phyloP scores from a whole-genome alignment of 2,113 vertebrate genomes.

The Phalacrocorax pelagicus region DNA sequence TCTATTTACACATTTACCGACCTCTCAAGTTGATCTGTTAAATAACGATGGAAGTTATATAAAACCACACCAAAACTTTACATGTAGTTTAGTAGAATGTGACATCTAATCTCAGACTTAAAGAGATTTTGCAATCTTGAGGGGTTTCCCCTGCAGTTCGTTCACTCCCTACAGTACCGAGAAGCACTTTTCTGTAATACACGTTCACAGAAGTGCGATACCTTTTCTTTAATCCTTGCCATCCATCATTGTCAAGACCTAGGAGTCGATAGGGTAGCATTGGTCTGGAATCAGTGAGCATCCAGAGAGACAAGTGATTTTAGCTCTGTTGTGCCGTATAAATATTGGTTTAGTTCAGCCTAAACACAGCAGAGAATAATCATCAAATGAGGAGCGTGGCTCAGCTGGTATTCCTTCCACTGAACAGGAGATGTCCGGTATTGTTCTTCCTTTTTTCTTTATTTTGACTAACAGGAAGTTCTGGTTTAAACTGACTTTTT shows the following conservation, averaged over 20 bases:
- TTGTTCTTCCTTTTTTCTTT: neutral
- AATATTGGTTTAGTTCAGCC: slow-evolving; percentile 22
- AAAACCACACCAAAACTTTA: neutral
- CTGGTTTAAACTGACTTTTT: slow-evolving; percentile 10
- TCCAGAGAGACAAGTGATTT: slow-evolving; percentile 20
- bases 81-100: neutral
- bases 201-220: neutral
- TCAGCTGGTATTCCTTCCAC: neutral
- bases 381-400: neutral
- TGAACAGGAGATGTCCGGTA: neutral
- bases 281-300: neutral
- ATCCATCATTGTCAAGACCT: slow-evolving; percentile 22
- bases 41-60: neutral
- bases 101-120: neutral
- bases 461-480: neutral
- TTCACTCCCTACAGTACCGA: neutral
- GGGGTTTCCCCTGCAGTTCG: neutral
- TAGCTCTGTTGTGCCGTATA: slow-evolving; percentile 11
- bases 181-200: neutral
- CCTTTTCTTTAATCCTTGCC: slow-evolving; percentile 6
- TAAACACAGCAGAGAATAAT: neutral
- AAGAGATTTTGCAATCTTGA: neutral
- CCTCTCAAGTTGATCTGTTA: neutral
- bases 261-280: neutral
- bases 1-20: neutral